Evolutionary conservation across 2,113 vertebrate genomes (phyloP), one percentile per base, ranked within the genome.

Genomic region (Colaptes auratus): DNA sequence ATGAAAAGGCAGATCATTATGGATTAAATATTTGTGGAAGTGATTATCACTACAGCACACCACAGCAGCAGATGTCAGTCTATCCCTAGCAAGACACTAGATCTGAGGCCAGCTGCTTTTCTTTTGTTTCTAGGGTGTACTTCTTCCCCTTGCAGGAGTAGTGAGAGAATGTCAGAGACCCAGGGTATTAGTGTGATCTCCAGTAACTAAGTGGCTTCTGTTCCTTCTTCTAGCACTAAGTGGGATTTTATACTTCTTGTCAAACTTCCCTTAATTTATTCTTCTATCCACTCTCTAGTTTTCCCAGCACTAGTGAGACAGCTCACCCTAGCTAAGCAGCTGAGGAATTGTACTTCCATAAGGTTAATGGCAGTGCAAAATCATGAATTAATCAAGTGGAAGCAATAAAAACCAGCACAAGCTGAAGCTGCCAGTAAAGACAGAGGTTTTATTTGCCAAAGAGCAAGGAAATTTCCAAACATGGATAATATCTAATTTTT

Each of bases 21-120:
- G 87, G 88, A 93, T 88, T 93, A 95, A 90, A 81, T 93, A 93
- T 66, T 93, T 92, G 72, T 90, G 79, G 73, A 89, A 95, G 69
- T 64, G 55, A 91, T 90, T 92, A 88, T 82, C 70, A 79, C 58
- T 30, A 66, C 66, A 66, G 88, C 86, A 89, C 23, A 46, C 31
- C 42, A 81, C 84, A 95, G 72, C 71, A 86, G 75, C 63, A 95
- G 46, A 79, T 74, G 79, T 91, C 95, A 96, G 58, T 73, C 81
- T 83, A 5, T 61, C 77, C 36, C 28, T 84, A 73, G 84, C 65
- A 95, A 91, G 79, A 69, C 61, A 84, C 36, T 21, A 70, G 79
- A 95, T 93, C 82, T 94, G 90, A 96, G 66, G 67, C 72, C 19
- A 82, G 63, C 46, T 93, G 65, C 73, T 96, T 63, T 69, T 92